phyloP scores from a whole-genome alignment of 2,888 invertebrate species.

The Drosophila quinaria region DNA sequence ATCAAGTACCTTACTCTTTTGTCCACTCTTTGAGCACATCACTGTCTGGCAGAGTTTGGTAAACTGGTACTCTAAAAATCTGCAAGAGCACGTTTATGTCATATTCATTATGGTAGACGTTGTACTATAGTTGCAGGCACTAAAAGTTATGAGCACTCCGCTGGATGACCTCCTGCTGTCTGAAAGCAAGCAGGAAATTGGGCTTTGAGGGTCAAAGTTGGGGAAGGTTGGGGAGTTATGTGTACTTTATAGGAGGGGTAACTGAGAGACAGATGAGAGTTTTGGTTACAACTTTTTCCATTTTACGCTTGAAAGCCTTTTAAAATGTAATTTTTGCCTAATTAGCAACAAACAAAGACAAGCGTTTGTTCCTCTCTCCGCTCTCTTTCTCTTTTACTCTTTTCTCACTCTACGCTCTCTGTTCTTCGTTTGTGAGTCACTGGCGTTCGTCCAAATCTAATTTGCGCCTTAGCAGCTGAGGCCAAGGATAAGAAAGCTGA shows the following conservation, averaged over 20 bases:
- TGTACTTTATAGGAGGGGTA: no score
- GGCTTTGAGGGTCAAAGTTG: not conserved
- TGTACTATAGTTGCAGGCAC: slow-evolving; percentile 51
- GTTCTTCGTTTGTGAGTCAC: slow-evolving; percentile 32
- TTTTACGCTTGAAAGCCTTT: slow-evolving; percentile 82
- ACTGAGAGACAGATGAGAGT: slow-evolving; percentile 31
- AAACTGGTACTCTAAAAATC: slow-evolving; percentile 20
- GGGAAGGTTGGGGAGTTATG: not conserved
- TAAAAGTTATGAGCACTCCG: slow-evolving; percentile 63
- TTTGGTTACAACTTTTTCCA: slow-evolving; percentile 76
- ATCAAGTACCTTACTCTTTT: not conserved
- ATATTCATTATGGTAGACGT: slow-evolving; percentile 54
- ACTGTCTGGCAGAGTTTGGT: not conserved
- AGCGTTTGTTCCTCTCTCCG: slow-evolving; percentile 13
- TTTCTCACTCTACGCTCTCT: slow-evolving; percentile 22
- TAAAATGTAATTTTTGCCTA: slow-evolving; percentile 81
- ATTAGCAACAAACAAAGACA: slow-evolving; percentile 80
- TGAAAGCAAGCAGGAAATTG: slow-evolving; percentile 28
- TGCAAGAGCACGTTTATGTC: slow-evolving; percentile 49
- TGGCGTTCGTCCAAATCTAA: slow-evolving; percentile 65
- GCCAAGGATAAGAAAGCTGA: slow-evolving; percentile 60
- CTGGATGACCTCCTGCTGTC: slow-evolving; percentile 57
- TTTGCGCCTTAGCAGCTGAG: slow-evolving; percentile 71
- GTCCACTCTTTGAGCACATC: not conserved
- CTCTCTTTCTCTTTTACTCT: slow-evolving; percentile 6